Evolutionary conservation across 2,113 vertebrate species (phyloP), one percentile per base, ranked within the genome.

Genomic region (Amblyornis subalaris): DNA sequence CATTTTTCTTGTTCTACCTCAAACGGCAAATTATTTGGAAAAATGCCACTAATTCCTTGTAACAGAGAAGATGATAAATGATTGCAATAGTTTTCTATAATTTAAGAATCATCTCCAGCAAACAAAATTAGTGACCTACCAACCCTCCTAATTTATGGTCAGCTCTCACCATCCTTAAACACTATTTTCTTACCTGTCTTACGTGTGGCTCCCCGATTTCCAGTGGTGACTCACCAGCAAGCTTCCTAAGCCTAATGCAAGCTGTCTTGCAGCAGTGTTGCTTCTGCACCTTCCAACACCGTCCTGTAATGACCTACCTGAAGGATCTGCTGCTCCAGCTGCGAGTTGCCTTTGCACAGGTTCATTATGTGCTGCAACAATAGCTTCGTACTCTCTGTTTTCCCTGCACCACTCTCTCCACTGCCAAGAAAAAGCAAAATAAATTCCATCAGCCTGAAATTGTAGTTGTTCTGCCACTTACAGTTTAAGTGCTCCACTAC

Each of bases 341-440:
- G 98, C 0, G 86, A 97, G 95, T 98, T 98, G 61, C 97, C 97
- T 62, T 95, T 97, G 88, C 97, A 98, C 3, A 98, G 88, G 67
- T 97, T 96, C 97, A 98, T 98, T 80, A 98, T 96, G 73, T 98
- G 98, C 74, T 96, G 92, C 87, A 98, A 90, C 58, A 98, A 82
- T 2, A 98, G 93, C 74, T 98, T 98, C 0, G 98, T 97, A 95
- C 97, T 98, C 90, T 98, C 98, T 0, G 98, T 98, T 89, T 98
- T 98, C 31, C 98, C 98, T 18, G 98, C 98, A 40, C 98, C 98
- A 2, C 98, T 98, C 88, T 98, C 98, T 78, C 98, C 98, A 16
- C 98, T 98, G 94, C 38, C 74, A 69, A 76, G 66, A 62, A 75
- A 94, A 93, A 92, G 50, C 16, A 94, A 92, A 93, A 70, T 14